Percentiles rank a stretch among this genome's conserved stretches.
phyloP scores from a whole-genome alignment of 2,113 vertebrate species.

The Mesitornis unicolor region DNA sequence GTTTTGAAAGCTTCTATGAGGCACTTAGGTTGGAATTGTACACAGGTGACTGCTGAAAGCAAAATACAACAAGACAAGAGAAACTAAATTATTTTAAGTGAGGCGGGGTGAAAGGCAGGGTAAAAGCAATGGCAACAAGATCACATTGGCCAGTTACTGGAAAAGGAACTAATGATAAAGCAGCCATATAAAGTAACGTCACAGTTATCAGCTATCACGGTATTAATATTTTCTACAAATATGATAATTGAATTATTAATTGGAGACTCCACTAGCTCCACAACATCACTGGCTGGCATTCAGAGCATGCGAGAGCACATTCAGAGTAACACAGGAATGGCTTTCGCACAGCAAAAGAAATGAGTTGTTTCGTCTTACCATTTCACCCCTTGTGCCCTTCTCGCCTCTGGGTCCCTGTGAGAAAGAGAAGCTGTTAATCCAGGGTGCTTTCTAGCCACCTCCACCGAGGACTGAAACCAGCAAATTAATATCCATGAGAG shows the following conservation, averaged over 20 bases:
- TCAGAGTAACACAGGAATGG: neutral
- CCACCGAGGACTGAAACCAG: neutral
- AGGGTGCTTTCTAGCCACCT: neutral
- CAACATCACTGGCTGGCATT: neutral
- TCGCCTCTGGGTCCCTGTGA: constrained; percentile 87
- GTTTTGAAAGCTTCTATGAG: neutral
- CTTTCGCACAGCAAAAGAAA: neutral
- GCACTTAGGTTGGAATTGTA: neutral
- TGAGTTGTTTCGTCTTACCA: constrained; percentile 78
- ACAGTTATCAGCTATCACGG: neutral
- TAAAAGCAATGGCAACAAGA: neutral
- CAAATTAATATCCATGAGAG: neutral
- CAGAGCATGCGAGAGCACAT: neutral
- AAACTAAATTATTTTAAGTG: neutral
- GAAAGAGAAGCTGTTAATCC: neutral
- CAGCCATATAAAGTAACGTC: neutral
- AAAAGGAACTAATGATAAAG: neutral
- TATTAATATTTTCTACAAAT: neutral
- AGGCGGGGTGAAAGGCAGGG: neutral
- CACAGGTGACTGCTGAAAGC: neutral
- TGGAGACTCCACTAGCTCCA: neutral
- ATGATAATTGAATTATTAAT: neutral
- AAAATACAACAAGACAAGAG: neutral
- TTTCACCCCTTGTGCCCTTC: constrained; percentile 88
- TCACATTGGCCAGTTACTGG: neutral